phyloP scores from a whole-genome alignment of 2,888 invertebrate genomes.

The Lithosia quadra region DNA sequence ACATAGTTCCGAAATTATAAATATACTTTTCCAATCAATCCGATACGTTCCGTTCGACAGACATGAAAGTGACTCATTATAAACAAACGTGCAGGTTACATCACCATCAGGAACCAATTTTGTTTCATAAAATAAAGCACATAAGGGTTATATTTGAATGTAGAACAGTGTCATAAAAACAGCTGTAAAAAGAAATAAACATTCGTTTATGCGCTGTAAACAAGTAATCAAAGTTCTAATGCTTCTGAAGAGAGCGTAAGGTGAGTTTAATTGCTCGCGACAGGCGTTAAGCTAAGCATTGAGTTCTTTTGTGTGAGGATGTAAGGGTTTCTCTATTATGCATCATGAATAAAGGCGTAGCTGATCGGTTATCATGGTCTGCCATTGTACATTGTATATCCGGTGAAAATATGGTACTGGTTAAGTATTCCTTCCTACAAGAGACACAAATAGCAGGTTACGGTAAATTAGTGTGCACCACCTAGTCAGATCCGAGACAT shows the following conservation, averaged over 20 bases:
- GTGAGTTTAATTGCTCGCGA: conserved; percentile 23
- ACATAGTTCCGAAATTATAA: conserved; percentile 33
- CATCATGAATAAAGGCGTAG: not conserved
- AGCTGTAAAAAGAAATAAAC: conserved; percentile 25
- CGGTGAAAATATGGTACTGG: not conserved
- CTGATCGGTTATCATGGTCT: conserved; percentile 8
- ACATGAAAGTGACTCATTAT: conserved; percentile 39
- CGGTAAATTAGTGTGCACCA: too few relatives aligned
- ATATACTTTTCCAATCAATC: conserved; percentile 42
- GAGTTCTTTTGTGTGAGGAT: conserved; percentile 6
- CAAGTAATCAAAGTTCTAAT: conserved; percentile 26
- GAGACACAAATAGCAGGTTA: not conserved
- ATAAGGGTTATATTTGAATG: conserved; percentile 14
- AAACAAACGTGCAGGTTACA: conserved; percentile 34
- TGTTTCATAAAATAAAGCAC: conserved; percentile 11
- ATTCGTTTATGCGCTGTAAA: conserved; percentile 22
- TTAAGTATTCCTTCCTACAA: not conserved
- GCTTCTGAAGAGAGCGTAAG: conserved; percentile 18
- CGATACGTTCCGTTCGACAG: conserved; percentile 29
- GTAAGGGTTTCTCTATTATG: not conserved
- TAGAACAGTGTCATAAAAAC: not conserved
- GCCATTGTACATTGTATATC: not conserved
- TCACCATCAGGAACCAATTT: conserved; percentile 10
- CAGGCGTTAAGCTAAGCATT: conserved; percentile 9
- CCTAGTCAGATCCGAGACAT: not conserved